Conservation (phyloP, 1,140 invertebrate genomes). For the Drosophila baimaii region DNA sequence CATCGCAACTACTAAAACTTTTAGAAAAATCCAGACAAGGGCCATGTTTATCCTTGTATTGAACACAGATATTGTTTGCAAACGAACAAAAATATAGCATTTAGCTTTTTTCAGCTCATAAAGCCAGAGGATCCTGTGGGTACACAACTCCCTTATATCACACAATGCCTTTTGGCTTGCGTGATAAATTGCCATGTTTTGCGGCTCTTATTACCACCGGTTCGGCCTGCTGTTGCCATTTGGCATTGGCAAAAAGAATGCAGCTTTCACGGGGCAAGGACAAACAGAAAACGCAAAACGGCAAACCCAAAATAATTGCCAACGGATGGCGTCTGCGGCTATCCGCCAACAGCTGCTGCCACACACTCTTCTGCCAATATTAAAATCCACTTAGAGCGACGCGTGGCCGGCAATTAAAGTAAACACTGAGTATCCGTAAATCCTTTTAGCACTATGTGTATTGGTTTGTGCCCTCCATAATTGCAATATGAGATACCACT, state of each 20-base stretch:
- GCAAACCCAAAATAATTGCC: constrained; percentile 62
- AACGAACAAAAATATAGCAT: neutral
- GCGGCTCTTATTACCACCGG: constrained; percentile 25
- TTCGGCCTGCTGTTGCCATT: constrained; percentile 44
- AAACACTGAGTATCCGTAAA: constrained; percentile 67
- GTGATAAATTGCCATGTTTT: constrained; percentile 61
- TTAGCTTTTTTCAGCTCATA: constrained; percentile 5
- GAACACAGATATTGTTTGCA: neutral
- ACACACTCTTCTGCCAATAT: constrained; percentile 57
- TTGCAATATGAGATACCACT: constrained; percentile 50
- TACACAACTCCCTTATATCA: neutral
- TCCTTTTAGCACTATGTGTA: constrained; percentile 71
- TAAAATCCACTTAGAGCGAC: constrained; percentile 71
- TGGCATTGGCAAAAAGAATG: constrained; percentile 46
- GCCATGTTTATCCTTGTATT: neutral
- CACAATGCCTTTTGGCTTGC: constrained; percentile 39
- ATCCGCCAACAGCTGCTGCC: constrained; percentile 37
- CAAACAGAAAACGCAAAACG: neutral
- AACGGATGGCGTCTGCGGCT: constrained; percentile 42
- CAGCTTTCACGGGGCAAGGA: constrained; percentile 44
- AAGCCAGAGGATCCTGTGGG: neutral
- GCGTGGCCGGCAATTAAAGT: constrained; percentile 76
- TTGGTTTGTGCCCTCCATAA: constrained; percentile 12
- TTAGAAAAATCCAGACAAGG: too few species aligned
- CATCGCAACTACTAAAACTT: too few species aligned